Base-by-base conservation (phyloP, 1,140 invertebrate genomes). In the Trichogramma pretiosum region DNA sequence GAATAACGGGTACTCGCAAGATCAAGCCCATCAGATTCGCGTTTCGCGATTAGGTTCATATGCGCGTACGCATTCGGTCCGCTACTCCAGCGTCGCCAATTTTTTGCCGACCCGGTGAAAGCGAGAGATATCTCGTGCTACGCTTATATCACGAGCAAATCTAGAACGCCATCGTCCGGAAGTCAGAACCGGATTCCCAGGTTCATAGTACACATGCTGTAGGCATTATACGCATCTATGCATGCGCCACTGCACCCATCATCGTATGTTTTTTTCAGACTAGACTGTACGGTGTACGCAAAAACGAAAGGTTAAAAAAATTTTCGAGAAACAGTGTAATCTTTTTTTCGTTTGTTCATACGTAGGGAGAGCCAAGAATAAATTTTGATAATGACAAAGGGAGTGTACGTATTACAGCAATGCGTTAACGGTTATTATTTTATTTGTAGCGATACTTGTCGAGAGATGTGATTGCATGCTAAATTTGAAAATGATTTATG, bases 41-140 rank as follows among this genome's bases (percentile, higher is more conserved):
- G 30, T n/a, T n/a, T 34, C 30, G 16, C 46, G 39, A 48, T 48
- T 48, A 36, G 38, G 17, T 38, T 28, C 5, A 46, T 32, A 23
- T 23, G 26, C 32, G n/a, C 21, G 28, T 17, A 36, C 34, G 8
- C n/a, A 18, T 43, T 11, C 5, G 37, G 28, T 4, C 1, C 10
- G 44, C 26, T 42, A n/a, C 2, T 1, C 11, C 22, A 32, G 28
- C 7, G n/a, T n/a, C n/a, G n/a, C n/a, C 22, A n/a, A n/a, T 19
- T 14, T 14, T 47, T 49, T 47, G 38, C 23, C 34, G 41, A 37
- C 30, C 8, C 37, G 42, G 48, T 46, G 37, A 50, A 50, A 50
- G 42, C 36, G 26, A 43, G n/a, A n/a, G 48, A 50, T 50, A 44
- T 28, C 41, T 24, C 36, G 11, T 45, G 39, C 45, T 35, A 35